These are phyloP conservation scores for Tragelaphus oryx DNA, from an alignment of 2,797 vertebrate species.

Conservation along the genomic window DNA sequence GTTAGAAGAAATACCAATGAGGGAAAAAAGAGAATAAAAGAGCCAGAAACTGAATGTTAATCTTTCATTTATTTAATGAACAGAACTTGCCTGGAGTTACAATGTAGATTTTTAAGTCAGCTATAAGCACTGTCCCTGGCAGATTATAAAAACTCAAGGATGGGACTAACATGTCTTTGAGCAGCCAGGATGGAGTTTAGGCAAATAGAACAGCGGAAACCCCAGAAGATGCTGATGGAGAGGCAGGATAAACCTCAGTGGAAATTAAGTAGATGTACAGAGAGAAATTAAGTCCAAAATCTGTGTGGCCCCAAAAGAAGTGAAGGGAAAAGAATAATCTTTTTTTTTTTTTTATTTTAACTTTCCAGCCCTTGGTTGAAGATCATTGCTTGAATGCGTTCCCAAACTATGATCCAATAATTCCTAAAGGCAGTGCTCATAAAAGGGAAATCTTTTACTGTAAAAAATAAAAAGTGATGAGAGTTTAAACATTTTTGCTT, in stretches of 20 bases:
- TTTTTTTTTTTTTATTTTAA: neutral
- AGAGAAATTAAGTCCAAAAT: conserved; percentile 21
- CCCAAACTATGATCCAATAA: neutral
- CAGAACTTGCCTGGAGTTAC: neutral
- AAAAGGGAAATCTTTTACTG: neutral
- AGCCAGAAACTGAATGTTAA: neutral
- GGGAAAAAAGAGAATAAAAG: neutral
- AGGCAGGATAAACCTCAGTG: neutral
- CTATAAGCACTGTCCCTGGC: neutral
- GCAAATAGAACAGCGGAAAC: neutral
- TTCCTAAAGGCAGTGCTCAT: neutral
- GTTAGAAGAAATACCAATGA: neutral
- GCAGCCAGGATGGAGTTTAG: neutral
- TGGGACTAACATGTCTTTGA: neutral
- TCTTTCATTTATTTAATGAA: conserved; percentile 8
- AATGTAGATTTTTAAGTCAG: neutral
- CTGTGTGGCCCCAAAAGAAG: neutral
- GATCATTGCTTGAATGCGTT: neutral
- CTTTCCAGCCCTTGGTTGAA: neutral
- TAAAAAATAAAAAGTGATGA: neutral
- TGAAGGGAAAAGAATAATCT: neutral
- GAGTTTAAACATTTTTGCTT: neutral
- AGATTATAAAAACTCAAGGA: neutral
- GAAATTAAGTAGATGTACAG: neutral
- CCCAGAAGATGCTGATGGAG: neutral